Base-by-base conservation (phyloP, 2,888 invertebrate genomes). In the Geophilus truncorum region DNA sequence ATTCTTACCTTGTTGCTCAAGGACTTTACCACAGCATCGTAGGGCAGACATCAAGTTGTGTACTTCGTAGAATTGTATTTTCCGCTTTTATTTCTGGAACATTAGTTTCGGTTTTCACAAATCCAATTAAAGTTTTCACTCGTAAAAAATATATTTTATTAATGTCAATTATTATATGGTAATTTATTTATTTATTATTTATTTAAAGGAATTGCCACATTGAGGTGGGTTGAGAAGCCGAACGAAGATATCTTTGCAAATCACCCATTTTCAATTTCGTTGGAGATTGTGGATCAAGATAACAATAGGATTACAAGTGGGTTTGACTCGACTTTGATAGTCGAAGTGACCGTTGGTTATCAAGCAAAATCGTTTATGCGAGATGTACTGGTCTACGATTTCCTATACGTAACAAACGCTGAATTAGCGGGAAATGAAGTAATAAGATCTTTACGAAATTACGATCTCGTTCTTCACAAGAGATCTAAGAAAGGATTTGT, bases 341-440 rank as follows among this genome's bases (percentile, higher is more conserved):
- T 62, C 10, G 62, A 62, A 62, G 62, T 62, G 25, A 62, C 62
- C 9, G 15, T 62, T 25, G 62, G 25, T 28, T 62, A 62, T 9
- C 62, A 62, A 23, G 25, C 9, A 9, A 62, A 62, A 28, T 25
- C 62, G 10, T 62, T 62, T 12, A 62, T 62, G 23, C 23, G 1
- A 9, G 28, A 9, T 10, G 12, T 1, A 25, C 62, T 62, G 7
- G 62, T 62, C 10, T 12, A 15, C 9, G 62, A 62, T 25, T 62
- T 62, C 23, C 25, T 62, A 10, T 28, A 25, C 28, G 25, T 3
- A 4, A 62, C 62, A 2, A 15, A 32, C 9, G 77, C 77, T 28
- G 30, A 34, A 77, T 77, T 77, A 77, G 32, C 77, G 5, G 77
- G 77, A 5, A n/a, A 77, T 30, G 77, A 77, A 32, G 77, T 77